Evolutionary conservation across 2,113 vertebrate genomes (phyloP).

Genomic region (Hyperopisus bebe): DNA sequence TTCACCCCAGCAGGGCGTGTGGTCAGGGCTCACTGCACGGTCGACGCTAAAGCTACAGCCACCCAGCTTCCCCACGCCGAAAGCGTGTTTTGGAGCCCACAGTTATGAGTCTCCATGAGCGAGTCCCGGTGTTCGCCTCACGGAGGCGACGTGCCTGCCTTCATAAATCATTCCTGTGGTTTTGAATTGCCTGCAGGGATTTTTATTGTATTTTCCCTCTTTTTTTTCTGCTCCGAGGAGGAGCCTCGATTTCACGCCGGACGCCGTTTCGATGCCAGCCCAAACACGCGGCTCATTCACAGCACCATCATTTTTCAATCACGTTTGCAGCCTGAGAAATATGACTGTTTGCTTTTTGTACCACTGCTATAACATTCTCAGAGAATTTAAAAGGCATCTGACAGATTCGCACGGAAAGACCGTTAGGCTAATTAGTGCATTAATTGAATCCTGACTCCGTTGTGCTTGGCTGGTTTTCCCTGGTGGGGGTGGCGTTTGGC

Average conservation of each 20-base stretch:
- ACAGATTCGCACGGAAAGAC: not conserved
- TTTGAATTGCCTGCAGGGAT: conserved; percentile 35
- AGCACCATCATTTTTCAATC: not conserved
- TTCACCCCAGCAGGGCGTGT: conserved; percentile 48
- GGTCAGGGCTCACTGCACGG: conserved; percentile 47
- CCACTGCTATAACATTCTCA: not conserved
- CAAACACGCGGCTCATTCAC: not conserved
- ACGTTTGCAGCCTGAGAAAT: not conserved
- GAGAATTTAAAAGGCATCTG: not conserved
- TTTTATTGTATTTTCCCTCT: conserved; percentile 22
- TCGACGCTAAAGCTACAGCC: conserved; percentile 60
- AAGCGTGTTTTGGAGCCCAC: conserved; percentile 58
- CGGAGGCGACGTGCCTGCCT: conserved; percentile 44
- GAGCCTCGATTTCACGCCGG: not conserved
- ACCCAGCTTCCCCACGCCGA: conserved; percentile 59
- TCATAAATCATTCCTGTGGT: conserved; percentile 63
- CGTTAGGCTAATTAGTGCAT: not conserved
- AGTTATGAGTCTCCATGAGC: conserved; percentile 49
- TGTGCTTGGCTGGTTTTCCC: not conserved
- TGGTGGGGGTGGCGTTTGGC: not conserved
- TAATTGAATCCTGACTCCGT: not conserved
- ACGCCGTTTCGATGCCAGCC: not conserved
- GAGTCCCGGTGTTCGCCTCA: conserved; percentile 66
- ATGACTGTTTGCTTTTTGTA: not conserved
- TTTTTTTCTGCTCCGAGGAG: conserved; percentile 4